Base-by-base conservation (phyloP, 2,888 invertebrate genomes). In the Stenolophus ochropezus region DNA sequence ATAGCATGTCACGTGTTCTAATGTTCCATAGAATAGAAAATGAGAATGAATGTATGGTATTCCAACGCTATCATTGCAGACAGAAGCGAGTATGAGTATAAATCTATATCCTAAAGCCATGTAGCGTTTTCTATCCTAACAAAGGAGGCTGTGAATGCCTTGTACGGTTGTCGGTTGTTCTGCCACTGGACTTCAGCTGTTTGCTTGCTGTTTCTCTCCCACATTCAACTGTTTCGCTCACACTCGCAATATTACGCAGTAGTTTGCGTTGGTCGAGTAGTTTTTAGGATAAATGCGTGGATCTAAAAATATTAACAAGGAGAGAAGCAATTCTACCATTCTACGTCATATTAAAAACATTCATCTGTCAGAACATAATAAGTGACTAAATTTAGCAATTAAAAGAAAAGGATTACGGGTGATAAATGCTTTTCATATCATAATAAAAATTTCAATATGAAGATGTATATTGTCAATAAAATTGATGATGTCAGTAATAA, bases 251-350 rank as follows among this genome's bases (percentile, higher is more conserved):
- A 21, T 56, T 56, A 56, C 56, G 56, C 56, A 56, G 21, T 56
- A 21, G 21, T 56, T 56, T 56, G 56, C 56, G 56, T 56, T 56
- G 56, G 56, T 56, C 56, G 56, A 20, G 11, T 56, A 56, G 56
- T 56, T 56, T 53, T 56, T 42, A 42, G 33, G 18, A 8, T 21
- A 8, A 18, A 56, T 16, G 18, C 56, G 56, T 21, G 11, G 56
- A 56, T 56, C 56, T 56, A 56, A 56, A 61, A 61, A 61, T 61
- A 61, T 61, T 61, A 61, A 61, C 27, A 61, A n/a, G 27, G 61
- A 16, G n/a, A n/a, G n/a, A n/a, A n/a, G n/a, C n/a, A n/a, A n/a
- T n/a, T n/a, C n/a, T n/a, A n/a, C n/a, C n/a, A n/a, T n/a, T n/a
- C n/a, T n/a, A n/a, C n/a, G n/a, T n/a, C n/a, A n/a, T n/a, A n/a